These are phyloP conservation scores for Drosophila athabasca DNA, from an alignment of 1,140 invertebrate genomes.

Conservation along the genomic window DNA sequence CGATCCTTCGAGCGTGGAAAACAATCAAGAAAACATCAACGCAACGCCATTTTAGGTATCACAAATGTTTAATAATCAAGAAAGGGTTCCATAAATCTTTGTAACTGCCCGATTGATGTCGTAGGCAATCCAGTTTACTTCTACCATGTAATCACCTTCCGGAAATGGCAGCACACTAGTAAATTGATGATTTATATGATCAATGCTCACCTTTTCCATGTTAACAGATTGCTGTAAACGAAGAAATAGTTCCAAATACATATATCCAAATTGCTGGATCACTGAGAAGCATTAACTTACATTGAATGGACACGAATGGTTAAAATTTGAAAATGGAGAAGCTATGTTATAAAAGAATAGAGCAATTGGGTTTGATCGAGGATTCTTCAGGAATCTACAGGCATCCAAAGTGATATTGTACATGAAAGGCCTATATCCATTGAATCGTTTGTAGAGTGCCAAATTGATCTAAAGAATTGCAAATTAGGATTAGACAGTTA, in stretches of 20 bases:
- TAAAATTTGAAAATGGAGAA: neutral
- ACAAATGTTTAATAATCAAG: neutral
- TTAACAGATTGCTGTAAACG: too few relatives aligned
- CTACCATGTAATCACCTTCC: neutral
- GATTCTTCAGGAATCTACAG: neutral
- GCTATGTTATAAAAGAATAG: neutral
- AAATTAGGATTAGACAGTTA: too few relatives aligned
- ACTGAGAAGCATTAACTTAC: neutral
- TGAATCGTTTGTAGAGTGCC: neutral
- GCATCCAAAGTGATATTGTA: constrained; percentile 6
- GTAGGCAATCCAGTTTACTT: neutral
- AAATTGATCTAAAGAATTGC: neutral
- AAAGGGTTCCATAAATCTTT: neutral
- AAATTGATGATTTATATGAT: neutral
- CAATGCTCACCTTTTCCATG: neutral
- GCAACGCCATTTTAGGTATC: too few relatives aligned
- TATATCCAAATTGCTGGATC: too few relatives aligned
- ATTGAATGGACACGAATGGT: constrained; percentile 4
- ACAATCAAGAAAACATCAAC: too few relatives aligned
- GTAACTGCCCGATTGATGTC: neutral
- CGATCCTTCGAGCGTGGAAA: too few relatives aligned
- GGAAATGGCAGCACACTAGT: neutral
- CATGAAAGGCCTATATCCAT: constrained; percentile 2
- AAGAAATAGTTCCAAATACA: too few relatives aligned
- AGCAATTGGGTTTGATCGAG: neutral